Evolutionary conservation across 2,888 invertebrate species (phyloP).

Genomic region (Galerucella calmariensis): DNA sequence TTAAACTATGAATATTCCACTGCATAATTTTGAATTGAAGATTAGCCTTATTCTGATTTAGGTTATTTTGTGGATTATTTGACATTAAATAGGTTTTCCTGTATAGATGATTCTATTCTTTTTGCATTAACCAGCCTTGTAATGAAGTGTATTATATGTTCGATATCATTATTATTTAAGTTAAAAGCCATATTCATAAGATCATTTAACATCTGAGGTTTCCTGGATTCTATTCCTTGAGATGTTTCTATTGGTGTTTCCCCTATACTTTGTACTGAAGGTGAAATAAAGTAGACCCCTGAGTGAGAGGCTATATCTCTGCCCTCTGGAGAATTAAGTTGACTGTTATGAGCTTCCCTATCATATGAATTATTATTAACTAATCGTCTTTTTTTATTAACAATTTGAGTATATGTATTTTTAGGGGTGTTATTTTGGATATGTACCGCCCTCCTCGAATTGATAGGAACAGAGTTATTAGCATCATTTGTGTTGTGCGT

Average conservation of each 20-base stretch:
- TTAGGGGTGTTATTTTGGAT: not conserved
- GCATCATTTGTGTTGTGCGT: too few relatives aligned
- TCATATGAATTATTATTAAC: not conserved
- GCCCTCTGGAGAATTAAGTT: not conserved
- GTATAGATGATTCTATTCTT: too few relatives aligned
- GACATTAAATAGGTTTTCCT: too few relatives aligned
- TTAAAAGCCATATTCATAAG: too few relatives aligned
- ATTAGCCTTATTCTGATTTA: not conserved
- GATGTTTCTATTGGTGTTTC: too few relatives aligned
- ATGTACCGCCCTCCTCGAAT: not conserved
- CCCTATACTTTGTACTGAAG: not conserved
- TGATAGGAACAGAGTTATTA: not conserved
- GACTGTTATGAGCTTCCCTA: not conserved
- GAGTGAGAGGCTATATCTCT: not conserved
- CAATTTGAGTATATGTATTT: not conserved
- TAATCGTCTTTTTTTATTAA: not conserved
- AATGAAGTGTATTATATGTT: too few relatives aligned
- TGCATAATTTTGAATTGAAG: too few relatives aligned
- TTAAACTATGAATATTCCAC: too few relatives aligned
- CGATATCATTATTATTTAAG: too few relatives aligned
- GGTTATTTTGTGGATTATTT: not conserved
- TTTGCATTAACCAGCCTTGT: too few relatives aligned
- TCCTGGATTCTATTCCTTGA: too few relatives aligned
- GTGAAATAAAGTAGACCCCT: not conserved
- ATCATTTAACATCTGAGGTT: too few relatives aligned